Conservation (phyloP, 2,797 vertebrate genomes). For the Eutrigla gurnardus region DNA sequence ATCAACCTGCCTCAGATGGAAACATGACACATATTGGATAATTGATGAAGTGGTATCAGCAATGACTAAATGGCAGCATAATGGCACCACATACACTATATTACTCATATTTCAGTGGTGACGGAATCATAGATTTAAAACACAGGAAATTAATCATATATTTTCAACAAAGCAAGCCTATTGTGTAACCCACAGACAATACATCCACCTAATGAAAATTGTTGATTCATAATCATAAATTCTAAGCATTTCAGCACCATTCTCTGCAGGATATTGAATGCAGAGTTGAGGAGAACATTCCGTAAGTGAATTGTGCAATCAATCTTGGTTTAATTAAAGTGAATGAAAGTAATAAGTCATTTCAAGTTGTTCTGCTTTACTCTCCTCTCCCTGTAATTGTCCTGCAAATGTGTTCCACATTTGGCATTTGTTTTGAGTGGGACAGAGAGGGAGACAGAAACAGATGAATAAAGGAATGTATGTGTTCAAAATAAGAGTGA, state of each 20-base stretch:
- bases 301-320: conserved; percentile 77
- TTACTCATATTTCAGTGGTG: neutral
- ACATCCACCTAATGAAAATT: conserved; percentile 49
- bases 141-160: neutral
- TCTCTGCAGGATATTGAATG: conserved; percentile 57
- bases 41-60: too few relatives aligned
- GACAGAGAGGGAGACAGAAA: conserved; percentile 1
- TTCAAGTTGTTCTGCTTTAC: conserved; percentile 75
- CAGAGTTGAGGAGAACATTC: conserved; percentile 64
- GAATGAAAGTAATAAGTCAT: conserved; percentile 77
- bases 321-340: conserved; percentile 83
- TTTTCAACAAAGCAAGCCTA: conserved; percentile 16
- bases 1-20: too few relatives aligned
- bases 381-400: conserved; percentile 74
- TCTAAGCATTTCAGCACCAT: conserved; percentile 10
- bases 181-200: neutral
- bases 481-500: conserved; percentile 16
- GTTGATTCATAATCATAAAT: conserved; percentile 17
- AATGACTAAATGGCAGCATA: too few relatives aligned
- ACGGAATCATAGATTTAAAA: neutral
- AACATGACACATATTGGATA: too few relatives aligned
- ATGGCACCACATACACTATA: neutral
- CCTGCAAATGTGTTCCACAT: conserved; percentile 78
- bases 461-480: conserved; percentile 11
- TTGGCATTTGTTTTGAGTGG: conserved; percentile 70